Conservation (phyloP, 1,140 invertebrate species). For the Drosophila jambulina region DNA sequence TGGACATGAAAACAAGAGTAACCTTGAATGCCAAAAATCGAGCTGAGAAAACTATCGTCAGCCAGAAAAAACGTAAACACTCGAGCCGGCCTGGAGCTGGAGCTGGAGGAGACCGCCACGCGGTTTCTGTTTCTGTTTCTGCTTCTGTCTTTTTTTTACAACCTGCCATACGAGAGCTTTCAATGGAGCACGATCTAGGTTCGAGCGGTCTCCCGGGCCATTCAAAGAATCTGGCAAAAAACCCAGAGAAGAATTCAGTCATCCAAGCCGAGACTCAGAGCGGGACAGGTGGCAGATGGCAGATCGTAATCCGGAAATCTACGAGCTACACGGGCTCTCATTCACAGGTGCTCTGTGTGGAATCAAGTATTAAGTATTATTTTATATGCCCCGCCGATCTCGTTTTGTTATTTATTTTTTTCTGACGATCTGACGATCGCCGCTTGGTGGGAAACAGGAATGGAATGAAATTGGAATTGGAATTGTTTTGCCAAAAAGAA, state of each 20-base stretch:
- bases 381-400: slow-evolving; percentile 34
- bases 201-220: slow-evolving; percentile 29
- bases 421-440: background rate
- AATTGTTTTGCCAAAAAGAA: slow-evolving; percentile 56
- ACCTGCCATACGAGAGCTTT: slow-evolving; percentile 36
- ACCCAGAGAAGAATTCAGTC: slow-evolving; percentile 70
- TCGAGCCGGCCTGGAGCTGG: slow-evolving; percentile 17
- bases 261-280: slow-evolving; percentile 28
- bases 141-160: slow-evolving; percentile 32
- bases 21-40: slow-evolving; percentile 67
- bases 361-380: slow-evolving; percentile 13
- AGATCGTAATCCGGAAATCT: slow-evolving; percentile 72
- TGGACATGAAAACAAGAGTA: slow-evolving; percentile 83
- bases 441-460: slow-evolving; percentile 54
- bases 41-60: slow-evolving; percentile 26
- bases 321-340: slow-evolving; percentile 49
- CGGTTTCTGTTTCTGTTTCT: slow-evolving; percentile 51
- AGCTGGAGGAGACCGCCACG: slow-evolving; percentile 49
- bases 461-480: slow-evolving; percentile 18
- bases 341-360: slow-evolving; percentile 57
- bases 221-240: slow-evolving; percentile 77
- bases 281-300: background rate
- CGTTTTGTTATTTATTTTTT: slow-evolving; percentile 31
- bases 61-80: slow-evolving; percentile 75
- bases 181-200: slow-evolving; percentile 58